Evolutionary conservation across 1,140 invertebrate species (phyloP), one percentile per base, ranked within the genome.

Genomic region (Scaptomyza montana): DNA sequence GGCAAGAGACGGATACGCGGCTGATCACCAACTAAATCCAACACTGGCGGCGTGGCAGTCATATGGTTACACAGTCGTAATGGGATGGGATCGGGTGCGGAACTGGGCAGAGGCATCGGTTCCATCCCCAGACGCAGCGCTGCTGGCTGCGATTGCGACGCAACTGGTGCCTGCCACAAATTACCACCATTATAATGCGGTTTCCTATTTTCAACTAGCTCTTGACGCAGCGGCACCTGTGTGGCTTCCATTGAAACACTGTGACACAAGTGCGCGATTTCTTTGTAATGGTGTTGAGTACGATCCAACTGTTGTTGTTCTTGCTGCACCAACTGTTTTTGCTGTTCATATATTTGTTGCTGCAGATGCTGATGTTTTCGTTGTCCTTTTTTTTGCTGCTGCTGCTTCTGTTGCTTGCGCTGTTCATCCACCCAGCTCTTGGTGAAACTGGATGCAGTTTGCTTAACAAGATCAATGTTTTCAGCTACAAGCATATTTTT

Each of bases 131-230:
- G 5, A 9, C 16, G 62, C 25, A 30, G 9, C 16, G 4, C 33
- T 49, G 51, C 10, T 19, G n/a, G 5, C 67, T 30, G 16, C 19
- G 7, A 10, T 4, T 13, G 33, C 2, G 68, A 33, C 30, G 30
- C 30, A 33, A 33, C 33, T 28, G 62, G 53, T 13, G 64, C n/a
- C 47, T 69, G 74, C 71, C 74, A 77, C 30, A 70, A 2, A 78
- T 65, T 7, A 72, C 78, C 10, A 57, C 74, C 43, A 80, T 5
- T 33, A 33, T 33, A 0, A 33, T 33, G 30, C 30, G 30, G 0
- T 33, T 5, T 5, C 30, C 30, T 33, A 0, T 5, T 33, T 7
- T 1, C 3, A 1, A 33, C 30, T 57, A 4, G 81, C 46, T 86
- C 77, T 1, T 74, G 50, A 3, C 47, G 60, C 19, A 78, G 12